phyloP scores from a whole-genome alignment of 2,888 invertebrate species.

The Sesia apiformis region DNA sequence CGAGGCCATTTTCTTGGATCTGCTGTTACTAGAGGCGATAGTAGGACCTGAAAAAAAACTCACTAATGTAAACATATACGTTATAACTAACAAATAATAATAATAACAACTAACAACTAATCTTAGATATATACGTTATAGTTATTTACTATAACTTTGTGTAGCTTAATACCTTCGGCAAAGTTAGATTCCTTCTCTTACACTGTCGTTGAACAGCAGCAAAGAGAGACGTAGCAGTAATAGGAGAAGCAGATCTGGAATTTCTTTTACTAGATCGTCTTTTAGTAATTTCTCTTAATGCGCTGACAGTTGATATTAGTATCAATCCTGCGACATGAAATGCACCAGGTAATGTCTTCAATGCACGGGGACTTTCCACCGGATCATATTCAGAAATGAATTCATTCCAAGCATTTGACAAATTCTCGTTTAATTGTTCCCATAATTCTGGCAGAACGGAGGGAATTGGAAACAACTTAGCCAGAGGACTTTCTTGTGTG shows the following conservation, averaged over 20 bases:
- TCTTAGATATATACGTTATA: not conserved
- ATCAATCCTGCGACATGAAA: conserved; percentile 77
- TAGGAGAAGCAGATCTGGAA: conserved; percentile 35
- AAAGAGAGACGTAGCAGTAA: conserved; percentile 60
- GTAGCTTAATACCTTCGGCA: conserved; percentile 39
- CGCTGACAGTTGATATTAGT: conserved; percentile 78
- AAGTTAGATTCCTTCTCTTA: conserved; percentile 50
- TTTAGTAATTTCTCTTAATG: conserved; percentile 76
- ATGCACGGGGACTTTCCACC: conserved; percentile 79
- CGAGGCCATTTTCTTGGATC: conserved; percentile 64
- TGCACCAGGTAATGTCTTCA: conserved; percentile 75
- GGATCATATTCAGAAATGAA: conserved; percentile 87
- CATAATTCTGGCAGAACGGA: conserved; percentile 79
- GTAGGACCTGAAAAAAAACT: conserved; percentile 36
- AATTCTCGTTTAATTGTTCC: conserved; percentile 78
- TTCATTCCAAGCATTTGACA: conserved; percentile 86
- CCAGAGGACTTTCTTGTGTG: conserved; percentile 56
- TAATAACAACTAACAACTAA: no score
- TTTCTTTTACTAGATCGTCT: conserved; percentile 17
- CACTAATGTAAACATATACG: not conserved
- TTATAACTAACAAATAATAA: no score
- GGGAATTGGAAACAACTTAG: conserved; percentile 74
- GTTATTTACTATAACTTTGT: not conserved
- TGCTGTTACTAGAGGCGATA: conserved; percentile 55
- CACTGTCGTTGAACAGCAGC: conserved; percentile 50